Evolutionary conservation across 2,113 vertebrate species (phyloP).

Genomic region (Bucco capensis): DNA sequence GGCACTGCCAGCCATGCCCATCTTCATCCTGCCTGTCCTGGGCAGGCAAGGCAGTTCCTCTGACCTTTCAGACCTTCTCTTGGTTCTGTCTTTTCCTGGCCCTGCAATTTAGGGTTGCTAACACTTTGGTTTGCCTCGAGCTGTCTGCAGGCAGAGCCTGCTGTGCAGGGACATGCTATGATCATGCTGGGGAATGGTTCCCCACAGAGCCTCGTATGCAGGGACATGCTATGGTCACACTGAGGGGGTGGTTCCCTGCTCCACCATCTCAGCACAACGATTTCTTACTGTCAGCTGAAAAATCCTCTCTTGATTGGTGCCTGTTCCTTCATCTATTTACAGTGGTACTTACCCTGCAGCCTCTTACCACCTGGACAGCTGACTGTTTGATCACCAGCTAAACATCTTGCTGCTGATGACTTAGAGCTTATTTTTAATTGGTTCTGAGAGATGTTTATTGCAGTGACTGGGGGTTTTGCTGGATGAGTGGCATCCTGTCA

Average conservation of each 20-base stretch:
- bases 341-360: neutral
- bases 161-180: neutral
- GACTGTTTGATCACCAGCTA: neutral
- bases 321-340: neutral
- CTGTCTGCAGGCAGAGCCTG: neutral
- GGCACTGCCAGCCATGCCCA: neutral
- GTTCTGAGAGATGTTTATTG: slow-evolving; percentile 25
- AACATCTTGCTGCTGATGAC: slow-evolving; percentile 4
- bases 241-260: neutral
- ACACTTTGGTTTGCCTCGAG: neutral
- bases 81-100: neutral
- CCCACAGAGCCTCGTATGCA: neutral
- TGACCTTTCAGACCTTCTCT: neutral
- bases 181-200: rapidly evolving
- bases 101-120: neutral
- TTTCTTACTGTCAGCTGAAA: neutral
- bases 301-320: neutral
- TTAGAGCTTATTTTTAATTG: slow-evolving; percentile 54
- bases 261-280: neutral
- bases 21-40: neutral
- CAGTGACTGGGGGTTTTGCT: slow-evolving; percentile 27
- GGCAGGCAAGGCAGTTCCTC: neutral
- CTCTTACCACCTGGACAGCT: neutral
- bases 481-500: slow-evolving; percentile 39
- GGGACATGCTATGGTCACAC: neutral